Evolutionary conservation across 1,140 invertebrate genomes (phyloP), one percentile per base, ranked within the genome.

Genomic region (Orchesella cincta): DNA sequence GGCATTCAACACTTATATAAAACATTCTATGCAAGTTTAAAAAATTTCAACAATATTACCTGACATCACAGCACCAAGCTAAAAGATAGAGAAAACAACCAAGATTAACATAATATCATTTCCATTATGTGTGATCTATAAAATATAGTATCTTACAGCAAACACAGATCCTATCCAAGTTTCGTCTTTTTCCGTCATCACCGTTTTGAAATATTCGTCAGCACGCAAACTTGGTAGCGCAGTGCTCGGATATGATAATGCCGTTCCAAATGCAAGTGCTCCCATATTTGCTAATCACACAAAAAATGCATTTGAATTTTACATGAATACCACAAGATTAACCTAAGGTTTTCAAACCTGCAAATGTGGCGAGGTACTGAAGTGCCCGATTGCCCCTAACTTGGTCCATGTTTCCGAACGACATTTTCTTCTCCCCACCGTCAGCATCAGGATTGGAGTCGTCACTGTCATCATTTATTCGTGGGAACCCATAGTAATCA

Each of bases 201-300:
- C 20, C 2, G 75, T 76, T 23, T 73, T 52, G 23, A 70, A 29
- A 8, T 72, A 52, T 23, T 39, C 23, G n/a, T 64, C 74, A 3
- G 14, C 36, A 12, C 81, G 28, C 2, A 82, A 34, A 54, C 77
- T 73, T 1, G 81, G 81, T 0, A 82, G 70, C 8, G 81, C 81
- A 12, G 75, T 76, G 0, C 79, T 77, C 8, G 81, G 76, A 29
- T 67, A 82, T 31, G 28, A 28, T 1, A 79, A 31, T 26, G 76
- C 77, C 2, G 76, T 39, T 29, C 81, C 81, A 33, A 82, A 39
- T 3, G 76, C 79, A 33, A 78, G 26, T 16, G 79, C 71, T 20
- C 81, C 76, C 18, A 78, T 35, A 31, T 80, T 81, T 12, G 78
- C 81, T n/a, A n/a, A n/a, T n/a, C n/a, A n/a, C n/a, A n/a, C n/a